Evolutionary conservation across 2,888 invertebrate genomes (phyloP).

Genomic region (Osedax frankpressi): DNA sequence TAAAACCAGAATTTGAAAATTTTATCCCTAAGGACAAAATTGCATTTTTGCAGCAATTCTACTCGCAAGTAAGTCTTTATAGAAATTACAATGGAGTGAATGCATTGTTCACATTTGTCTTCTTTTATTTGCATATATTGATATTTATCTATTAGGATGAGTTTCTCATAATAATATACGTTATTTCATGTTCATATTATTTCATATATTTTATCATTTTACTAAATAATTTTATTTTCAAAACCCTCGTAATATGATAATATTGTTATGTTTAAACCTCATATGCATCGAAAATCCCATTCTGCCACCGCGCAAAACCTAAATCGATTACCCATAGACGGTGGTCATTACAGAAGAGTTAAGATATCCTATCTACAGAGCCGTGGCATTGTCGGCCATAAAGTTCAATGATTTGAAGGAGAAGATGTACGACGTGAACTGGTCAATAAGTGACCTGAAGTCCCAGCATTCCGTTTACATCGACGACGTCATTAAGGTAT

Average conservation of each 20-base stretch:
- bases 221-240: no score
- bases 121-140: no score
- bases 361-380: slow-evolving; percentile 72
- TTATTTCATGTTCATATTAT: no score
- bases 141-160: no score
- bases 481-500: slow-evolving; percentile 47
- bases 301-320: no score
- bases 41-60: slow-evolving; percentile 48
- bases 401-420: slow-evolving; percentile 63
- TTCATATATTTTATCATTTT: no score
- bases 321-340: slow-evolving; percentile 55
- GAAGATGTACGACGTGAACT: slow-evolving; percentile 76
- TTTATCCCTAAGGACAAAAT: slow-evolving; percentile 59
- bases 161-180: no score
- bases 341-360: slow-evolving; percentile 62
- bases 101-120: no score
- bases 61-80: slow-evolving; percentile 41
- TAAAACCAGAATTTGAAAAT: slow-evolving; percentile 72
- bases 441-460: slow-evolving; percentile 71
- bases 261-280: no score
- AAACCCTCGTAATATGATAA: no score
- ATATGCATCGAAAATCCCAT: no score
- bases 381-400: slow-evolving; percentile 66
- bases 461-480: slow-evolving; percentile 79
- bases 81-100: no score